phyloP scores from a whole-genome alignment of 1,140 invertebrate species.

The Neodiprion lecontei region DNA sequence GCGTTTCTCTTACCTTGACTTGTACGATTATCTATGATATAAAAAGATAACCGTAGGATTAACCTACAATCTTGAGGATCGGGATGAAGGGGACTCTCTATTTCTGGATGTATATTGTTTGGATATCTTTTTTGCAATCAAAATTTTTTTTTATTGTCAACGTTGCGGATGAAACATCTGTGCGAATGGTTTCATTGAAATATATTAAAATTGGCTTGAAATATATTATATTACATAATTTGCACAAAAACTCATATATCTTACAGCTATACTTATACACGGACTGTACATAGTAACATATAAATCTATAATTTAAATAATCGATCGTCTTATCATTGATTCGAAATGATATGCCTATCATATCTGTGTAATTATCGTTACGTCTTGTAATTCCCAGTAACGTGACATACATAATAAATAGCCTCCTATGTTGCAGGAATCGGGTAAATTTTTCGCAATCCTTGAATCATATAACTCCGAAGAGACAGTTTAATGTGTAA shows the following conservation, averaged over 20 bases:
- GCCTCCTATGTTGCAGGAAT: constrained; percentile 1
- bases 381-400: too few relatives aligned
- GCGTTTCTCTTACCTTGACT: too few relatives aligned
- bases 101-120: not conserved
- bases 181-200: not conserved
- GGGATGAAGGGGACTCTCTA: too few relatives aligned
- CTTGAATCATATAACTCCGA: not conserved
- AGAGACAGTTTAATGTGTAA: too few relatives aligned
- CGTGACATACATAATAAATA: not conserved
- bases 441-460: not conserved
- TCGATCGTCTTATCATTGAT: too few relatives aligned
- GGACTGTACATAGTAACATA: not conserved
- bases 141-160: not conserved
- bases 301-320: not conserved
- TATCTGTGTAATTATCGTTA: too few relatives aligned
- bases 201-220: not conserved
- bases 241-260: not conserved
- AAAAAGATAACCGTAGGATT: too few relatives aligned
- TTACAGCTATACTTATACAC: not conserved
- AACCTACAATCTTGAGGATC: too few relatives aligned
- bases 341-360: too few relatives aligned
- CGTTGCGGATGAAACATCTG: not conserved
- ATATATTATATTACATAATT: not conserved
- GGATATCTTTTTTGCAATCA: not conserved
- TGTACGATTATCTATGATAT: too few relatives aligned